These are phyloP conservation scores for Lagopus muta DNA, from an alignment of 2,113 vertebrate species.

Conservation along the genomic window DNA sequence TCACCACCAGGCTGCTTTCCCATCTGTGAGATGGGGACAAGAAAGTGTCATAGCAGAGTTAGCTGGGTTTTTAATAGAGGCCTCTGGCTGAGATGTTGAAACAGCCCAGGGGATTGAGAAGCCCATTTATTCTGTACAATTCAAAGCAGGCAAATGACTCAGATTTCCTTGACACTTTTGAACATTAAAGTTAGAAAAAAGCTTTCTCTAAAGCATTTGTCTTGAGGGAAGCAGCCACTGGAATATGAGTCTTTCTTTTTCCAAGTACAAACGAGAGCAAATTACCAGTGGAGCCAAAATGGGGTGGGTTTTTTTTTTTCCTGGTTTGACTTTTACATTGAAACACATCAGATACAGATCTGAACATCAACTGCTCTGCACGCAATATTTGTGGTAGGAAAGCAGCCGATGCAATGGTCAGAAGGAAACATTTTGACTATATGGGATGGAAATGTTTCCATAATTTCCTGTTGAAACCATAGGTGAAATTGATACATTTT, in stretches of 20 bases:
- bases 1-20: neutral
- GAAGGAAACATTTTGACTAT: neutral
- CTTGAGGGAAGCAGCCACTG: neutral
- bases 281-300: neutral
- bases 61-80: neutral
- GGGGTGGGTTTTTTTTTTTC: too few species aligned
- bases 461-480: neutral
- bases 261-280: conserved; percentile 7
- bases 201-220: neutral
- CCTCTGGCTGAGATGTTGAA: conserved; percentile 26
- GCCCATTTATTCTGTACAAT: conserved; percentile 29
- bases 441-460: neutral
- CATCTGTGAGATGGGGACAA: neutral
- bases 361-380: neutral
- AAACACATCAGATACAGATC: neutral
- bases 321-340: neutral
- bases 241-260: neutral
- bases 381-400: neutral
- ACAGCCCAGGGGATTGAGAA: conserved; percentile 39
- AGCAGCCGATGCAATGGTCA: neutral
- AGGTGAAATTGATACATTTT: neutral
- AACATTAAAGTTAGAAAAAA: neutral
- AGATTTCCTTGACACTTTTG: conserved; percentile 24
- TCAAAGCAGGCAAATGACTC: conserved; percentile 35
- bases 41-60: neutral